phyloP scores from a whole-genome alignment of 2,888 invertebrate genomes.

The Eupithecia tripunctaria region DNA sequence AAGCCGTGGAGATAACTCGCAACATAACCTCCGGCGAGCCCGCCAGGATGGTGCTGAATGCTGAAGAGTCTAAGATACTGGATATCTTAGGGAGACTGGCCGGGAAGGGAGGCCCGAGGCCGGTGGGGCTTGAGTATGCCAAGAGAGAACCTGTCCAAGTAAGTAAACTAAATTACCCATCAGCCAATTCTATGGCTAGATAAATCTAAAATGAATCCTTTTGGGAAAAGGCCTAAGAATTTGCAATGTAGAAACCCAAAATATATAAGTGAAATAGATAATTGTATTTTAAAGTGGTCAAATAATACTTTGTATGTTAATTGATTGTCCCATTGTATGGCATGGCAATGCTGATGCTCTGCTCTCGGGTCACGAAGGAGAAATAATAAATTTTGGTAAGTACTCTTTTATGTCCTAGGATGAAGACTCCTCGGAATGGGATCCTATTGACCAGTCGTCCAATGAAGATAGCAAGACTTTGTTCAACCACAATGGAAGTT shows the following conservation, averaged over 20 bases:
- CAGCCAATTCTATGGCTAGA: too few relatives aligned
- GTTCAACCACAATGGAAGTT: neutral
- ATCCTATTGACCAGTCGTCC: constrained; percentile 3
- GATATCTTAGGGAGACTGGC: constrained; percentile 4
- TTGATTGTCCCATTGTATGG: too few relatives aligned
- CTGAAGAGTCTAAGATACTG: constrained; percentile 10
- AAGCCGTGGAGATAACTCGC: constrained; percentile 6
- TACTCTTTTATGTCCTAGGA: too few relatives aligned
- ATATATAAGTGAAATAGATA: too few relatives aligned
- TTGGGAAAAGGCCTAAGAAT: too few relatives aligned
- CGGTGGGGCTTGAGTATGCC: neutral
- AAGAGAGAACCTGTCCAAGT: neutral
- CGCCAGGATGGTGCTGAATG: neutral
- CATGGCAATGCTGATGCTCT: too few relatives aligned
- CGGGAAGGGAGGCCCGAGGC: neutral
- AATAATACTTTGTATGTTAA: too few relatives aligned
- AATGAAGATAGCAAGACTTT: neutral
- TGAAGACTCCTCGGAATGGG: neutral
- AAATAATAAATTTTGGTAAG: too few relatives aligned
- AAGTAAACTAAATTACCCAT: neutral
- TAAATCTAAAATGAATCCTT: too few relatives aligned
- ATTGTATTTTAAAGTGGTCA: too few relatives aligned
- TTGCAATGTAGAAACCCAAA: too few relatives aligned
- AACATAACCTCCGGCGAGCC: neutral
- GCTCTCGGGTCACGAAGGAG: too few relatives aligned